Percentiles rank a stretch among this genome's conserved stretches.
Conservation (phyloP, 2,888 invertebrate genomes). For the Lochmaea capreae region DNA sequence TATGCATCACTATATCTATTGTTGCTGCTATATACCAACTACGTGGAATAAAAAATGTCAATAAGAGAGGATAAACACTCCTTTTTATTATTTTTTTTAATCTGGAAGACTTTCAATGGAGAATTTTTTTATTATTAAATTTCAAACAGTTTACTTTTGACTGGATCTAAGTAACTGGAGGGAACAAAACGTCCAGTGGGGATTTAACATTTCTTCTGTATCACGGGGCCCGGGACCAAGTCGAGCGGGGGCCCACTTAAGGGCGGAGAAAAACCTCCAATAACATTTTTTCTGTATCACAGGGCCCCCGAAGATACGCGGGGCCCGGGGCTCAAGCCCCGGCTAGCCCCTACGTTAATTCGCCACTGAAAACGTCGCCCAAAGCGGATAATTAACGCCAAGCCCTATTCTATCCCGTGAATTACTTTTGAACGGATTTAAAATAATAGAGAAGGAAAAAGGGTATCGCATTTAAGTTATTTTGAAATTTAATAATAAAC, state of each 20-base stretch:
- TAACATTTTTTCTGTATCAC: too few species aligned
- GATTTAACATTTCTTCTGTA: too few species aligned
- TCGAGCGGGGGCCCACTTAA: too few species aligned
- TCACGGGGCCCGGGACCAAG: too few species aligned
- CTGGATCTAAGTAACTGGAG: too few species aligned
- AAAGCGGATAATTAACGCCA: too few species aligned
- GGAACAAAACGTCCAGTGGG: background rate
- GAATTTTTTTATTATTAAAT: background rate
- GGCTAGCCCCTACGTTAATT: too few species aligned
- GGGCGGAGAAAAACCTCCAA: too few species aligned
- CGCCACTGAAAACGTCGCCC: too few species aligned
- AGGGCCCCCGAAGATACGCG: too few species aligned
- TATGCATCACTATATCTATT: too few species aligned
- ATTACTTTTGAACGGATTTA: background rate
- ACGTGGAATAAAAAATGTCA: constrained; percentile 8
- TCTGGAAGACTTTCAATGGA: constrained; percentile 22
- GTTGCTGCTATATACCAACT: background rate
- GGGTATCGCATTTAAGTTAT: background rate
- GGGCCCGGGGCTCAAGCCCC: too few species aligned
- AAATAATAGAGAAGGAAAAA: background rate
- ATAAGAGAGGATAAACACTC: constrained; percentile 30
- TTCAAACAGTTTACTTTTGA: background rate
- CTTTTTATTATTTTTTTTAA: background rate
- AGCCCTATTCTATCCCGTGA: background rate
- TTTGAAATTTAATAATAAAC: background rate